phyloP scores from a whole-genome alignment of 64 coral and sea anemone genomes.

The Pachyseris speciosa region DNA sequence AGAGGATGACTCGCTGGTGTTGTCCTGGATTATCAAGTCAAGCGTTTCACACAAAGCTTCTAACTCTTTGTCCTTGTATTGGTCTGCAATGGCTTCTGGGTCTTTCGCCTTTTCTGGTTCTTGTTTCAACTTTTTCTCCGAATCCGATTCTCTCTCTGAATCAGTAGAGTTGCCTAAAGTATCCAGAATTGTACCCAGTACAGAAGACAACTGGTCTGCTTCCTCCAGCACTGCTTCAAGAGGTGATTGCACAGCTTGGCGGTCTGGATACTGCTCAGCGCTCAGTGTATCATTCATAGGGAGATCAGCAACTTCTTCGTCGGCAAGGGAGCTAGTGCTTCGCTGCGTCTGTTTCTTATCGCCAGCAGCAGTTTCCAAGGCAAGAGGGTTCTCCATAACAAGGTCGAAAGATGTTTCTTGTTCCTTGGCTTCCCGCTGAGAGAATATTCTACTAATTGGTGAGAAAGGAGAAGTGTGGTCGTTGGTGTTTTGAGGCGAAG shows the following conservation, averaged over 20 bases:
- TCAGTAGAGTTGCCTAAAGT: slow-evolving; percentile 8
- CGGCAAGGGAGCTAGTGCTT: neutral
- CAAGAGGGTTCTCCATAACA: slow-evolving; percentile 11
- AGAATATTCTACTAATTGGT: slow-evolving; percentile 6
- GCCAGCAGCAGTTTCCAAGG: neutral
- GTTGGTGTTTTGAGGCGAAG: neutral
- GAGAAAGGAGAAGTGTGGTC: neutral
- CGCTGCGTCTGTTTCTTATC: neutral
- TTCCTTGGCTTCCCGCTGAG: neutral
- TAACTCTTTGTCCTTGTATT: neutral
- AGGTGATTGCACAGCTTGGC: neutral
- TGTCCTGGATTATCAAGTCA: slow-evolving; percentile 21
- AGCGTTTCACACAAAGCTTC: slow-evolving; percentile 25
- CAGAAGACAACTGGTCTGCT: slow-evolving; percentile 31
- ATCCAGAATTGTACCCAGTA: slow-evolving; percentile 2
- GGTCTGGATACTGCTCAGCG: neutral
- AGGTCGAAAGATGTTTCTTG: neutral
- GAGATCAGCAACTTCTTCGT: neutral
- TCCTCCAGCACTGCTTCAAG: neutral
- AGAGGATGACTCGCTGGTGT: slow-evolving; percentile 22
- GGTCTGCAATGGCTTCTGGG: neutral
- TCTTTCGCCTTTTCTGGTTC: neutral
- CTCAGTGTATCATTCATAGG: neutral
- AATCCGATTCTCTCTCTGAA: slow-evolving; percentile 19
- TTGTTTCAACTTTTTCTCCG: neutral